Evolutionary conservation across 2,113 vertebrate genomes (phyloP).

Genomic region (Corapipo altera): DNA sequence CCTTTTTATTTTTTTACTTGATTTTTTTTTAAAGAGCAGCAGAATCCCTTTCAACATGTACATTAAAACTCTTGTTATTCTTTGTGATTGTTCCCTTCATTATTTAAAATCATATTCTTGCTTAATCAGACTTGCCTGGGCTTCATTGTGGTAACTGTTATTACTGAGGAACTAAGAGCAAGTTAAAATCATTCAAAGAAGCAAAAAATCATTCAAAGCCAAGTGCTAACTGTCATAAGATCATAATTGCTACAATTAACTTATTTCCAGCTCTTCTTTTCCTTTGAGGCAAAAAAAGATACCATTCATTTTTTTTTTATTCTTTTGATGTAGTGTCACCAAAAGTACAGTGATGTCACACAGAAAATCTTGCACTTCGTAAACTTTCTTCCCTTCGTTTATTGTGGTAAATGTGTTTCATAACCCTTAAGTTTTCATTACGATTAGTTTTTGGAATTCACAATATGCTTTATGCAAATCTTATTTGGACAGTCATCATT

Average conservation of each 20-base stretch:
- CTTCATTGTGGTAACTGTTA: not conserved
- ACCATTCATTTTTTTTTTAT: not conserved
- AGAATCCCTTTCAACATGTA: not conserved
- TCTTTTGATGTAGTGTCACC: not conserved
- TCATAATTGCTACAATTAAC: not conserved
- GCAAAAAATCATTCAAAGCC: not conserved
- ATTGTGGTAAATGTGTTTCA: not conserved
- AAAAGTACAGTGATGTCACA: not conserved
- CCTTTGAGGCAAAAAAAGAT: not conserved
- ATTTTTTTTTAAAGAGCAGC: not conserved
- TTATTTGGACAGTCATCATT: not conserved
- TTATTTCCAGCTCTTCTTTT: not conserved
- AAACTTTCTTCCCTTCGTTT: not conserved
- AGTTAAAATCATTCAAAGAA: not conserved
- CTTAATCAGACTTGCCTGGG: not conserved
- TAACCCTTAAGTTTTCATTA: not conserved
- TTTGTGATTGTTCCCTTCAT: not conserved
- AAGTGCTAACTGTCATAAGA: not conserved
- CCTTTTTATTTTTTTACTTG: not conserved
- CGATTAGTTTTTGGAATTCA: not conserved
- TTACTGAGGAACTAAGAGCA: not conserved
- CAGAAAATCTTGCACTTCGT: not conserved
- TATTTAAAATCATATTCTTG: not conserved
- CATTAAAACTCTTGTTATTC: not conserved
- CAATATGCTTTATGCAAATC: not conserved